phyloP scores from a whole-genome alignment of 1,140 invertebrate genomes.

The Elysia chlorotica region DNA sequence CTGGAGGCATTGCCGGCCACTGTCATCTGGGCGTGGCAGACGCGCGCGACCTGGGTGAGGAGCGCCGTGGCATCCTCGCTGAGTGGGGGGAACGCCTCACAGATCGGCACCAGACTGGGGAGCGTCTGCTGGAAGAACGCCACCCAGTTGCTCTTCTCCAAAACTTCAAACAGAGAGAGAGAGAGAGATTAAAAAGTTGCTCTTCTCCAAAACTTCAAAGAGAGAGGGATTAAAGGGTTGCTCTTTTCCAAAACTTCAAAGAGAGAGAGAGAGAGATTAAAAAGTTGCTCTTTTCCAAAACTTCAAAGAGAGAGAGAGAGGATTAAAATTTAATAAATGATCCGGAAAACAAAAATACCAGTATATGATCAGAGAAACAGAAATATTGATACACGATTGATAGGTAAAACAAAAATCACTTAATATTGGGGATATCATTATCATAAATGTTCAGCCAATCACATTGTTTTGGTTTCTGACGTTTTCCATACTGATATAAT shows the following conservation, averaged over 20 bases:
- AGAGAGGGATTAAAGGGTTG: no score
- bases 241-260: slow-evolving; percentile 77
- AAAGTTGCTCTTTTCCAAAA: no score
- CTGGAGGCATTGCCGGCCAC: slow-evolving; percentile 35
- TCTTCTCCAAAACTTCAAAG: no score
- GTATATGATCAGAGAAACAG: background rate
- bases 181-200: background rate
- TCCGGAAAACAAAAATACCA: background rate
- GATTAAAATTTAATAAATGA: background rate
- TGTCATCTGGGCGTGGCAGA: slow-evolving; percentile 76
- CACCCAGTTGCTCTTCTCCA: slow-evolving; percentile 74
- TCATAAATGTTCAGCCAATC: no score
- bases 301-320: no score
- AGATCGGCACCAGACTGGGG: slow-evolving; percentile 83
- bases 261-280: slow-evolving; percentile 17
- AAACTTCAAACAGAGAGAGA: slow-evolving; percentile 66
- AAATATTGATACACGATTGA: background rate
- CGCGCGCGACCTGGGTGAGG: slow-evolving; percentile 82
- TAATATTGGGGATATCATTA: no score
- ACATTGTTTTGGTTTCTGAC: no score
- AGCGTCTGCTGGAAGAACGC: slow-evolving; percentile 81
- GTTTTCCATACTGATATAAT: no score
- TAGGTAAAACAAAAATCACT: background rate
- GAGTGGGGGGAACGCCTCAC: slow-evolving; percentile 89
- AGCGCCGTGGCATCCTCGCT: slow-evolving; percentile 86